Base-by-base conservation (phyloP, 2,797 vertebrate genomes). In the Pangasius sanitwongsei region DNA sequence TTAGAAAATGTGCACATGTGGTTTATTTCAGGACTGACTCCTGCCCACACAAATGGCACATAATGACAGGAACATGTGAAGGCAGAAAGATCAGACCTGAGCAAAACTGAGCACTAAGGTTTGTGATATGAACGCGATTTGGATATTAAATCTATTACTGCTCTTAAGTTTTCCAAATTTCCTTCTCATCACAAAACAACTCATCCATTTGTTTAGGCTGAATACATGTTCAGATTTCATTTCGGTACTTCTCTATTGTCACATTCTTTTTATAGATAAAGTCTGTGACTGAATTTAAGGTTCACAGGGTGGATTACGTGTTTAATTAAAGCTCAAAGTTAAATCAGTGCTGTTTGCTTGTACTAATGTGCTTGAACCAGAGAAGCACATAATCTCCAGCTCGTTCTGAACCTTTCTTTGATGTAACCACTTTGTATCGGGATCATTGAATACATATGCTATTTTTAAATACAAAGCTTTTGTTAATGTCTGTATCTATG, bases 191-290 rank as follows among this genome's bases (percentile, higher is more conserved):
- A 23, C 0, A 41, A 41, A 74, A 7, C 70, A 23, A 41, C 37
- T 44, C 20, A 37, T 82, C 55, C 34, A 25, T 82, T 41, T 20
- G 41, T 82, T 37, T 23, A 37, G 16, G n/a, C 7, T 34, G 77
- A 80, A 59, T 81, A 7, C 18, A 57, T 59, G 59, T 6, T 59
- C 57, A 37, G 9, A 53, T 61, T 83, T 72, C 25, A 63, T 63
- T 44, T 34, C 28, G 53, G 11, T 53, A 72, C n/a, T 13, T n/a
- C 48, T 48, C 23, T 23, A 31, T n/a, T 70, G 37, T 15, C 55
- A 34, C 6, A 13, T 78, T 85, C 31, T 78, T 72, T 77, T 86
- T 75, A 74, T n/a, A 65, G 70, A 77, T 34, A 77, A 65, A 69
- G 41, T 75, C 13, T 28, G 16, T 34, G 31, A 81, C 28, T 55